Conservation (phyloP, 30 jellyfish, hydroid and myxozoan species). For the Nemopilema nomurai region DNA sequence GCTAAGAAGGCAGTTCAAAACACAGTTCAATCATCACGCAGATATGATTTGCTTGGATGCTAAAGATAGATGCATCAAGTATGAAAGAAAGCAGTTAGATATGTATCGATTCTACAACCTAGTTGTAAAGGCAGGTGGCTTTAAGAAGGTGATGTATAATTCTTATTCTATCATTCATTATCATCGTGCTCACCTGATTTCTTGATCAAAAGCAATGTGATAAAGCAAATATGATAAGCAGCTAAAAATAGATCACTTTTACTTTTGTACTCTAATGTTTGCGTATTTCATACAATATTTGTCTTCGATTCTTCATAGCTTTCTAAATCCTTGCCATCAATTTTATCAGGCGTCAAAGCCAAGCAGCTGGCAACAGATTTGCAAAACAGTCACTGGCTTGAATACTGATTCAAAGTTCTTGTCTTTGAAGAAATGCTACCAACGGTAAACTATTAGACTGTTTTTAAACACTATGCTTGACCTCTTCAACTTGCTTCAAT, state of each 20-base stretch:
- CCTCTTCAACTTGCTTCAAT: too few species aligned
- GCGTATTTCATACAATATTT: neutral
- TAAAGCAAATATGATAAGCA: too few species aligned
- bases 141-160: conserved; percentile 9
- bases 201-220: too few species aligned
- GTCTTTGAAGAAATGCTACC: conserved; percentile 2
- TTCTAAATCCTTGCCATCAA: neutral
- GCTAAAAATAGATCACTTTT: too few species aligned
- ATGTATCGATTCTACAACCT: conserved; percentile 1
- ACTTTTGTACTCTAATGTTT: too few species aligned
- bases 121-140: conserved; percentile 32
- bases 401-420: neutral
- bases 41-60: conserved; percentile 4
- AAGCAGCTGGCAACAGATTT: conserved; percentile 5
- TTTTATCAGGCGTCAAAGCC: conserved; percentile 12
- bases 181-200: too few species aligned
- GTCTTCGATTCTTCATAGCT: neutral
- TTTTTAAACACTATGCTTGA: neutral
- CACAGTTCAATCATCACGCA: conserved; percentile 14
- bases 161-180: too few species aligned
- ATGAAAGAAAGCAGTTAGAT: conserved; percentile 4
- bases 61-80: conserved; percentile 14
- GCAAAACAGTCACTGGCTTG: neutral
- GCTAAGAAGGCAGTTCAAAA: conserved; percentile 2
- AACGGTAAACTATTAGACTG: neutral